Base-by-base conservation (phyloP, 1,140 invertebrate genomes). In the Zaprionus camerounensis region DNA sequence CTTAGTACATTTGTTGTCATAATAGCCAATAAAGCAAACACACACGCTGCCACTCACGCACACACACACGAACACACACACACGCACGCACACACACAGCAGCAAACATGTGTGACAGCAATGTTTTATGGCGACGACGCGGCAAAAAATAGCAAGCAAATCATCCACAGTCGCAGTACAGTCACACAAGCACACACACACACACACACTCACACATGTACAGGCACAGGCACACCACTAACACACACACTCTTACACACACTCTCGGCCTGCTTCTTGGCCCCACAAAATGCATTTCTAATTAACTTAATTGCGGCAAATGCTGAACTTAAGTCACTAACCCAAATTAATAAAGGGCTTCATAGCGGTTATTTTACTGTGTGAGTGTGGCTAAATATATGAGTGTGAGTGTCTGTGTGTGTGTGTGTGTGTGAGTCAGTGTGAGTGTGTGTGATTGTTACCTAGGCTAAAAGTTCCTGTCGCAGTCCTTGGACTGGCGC, bases 231-330 rank as follows among this genome's bases (percentile, higher is more conserved):
- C n/a, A n/a, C 38, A 68, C 49, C n/a, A 38, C 13, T 1, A 41
- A 46, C 26, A 17, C 28, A 20, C 20, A 20, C 20, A 5, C 24
- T 3, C 13, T 17, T 36, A 55, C 49, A 59, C 56, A 41, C 56
- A 24, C 34, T 51, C 68, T 57, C 53, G 57, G 49, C 55, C 53
- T 78, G 44, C 68, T 81, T 62, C 74, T 81, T 65, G 65, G 53
- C 75, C 55, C 70, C 85, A 72, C 74, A 68, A 76, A 90, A 90
- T 90, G 85, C 81, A 90, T 85, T 90, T 90, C 85, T 90, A 90
- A 90, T 90, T 90, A 90, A 90, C 79, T 90, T 90, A 90, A 90
- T 90, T 90, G 85, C 85, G 81, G 85, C 85, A 90, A 90, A 90
- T 90, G 85, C 85, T 90, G 82, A 90, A 82, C 85, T 90, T 85